Evolutionary conservation across 2,888 invertebrate species (phyloP).

Genomic region (Apamea anceps): DNA sequence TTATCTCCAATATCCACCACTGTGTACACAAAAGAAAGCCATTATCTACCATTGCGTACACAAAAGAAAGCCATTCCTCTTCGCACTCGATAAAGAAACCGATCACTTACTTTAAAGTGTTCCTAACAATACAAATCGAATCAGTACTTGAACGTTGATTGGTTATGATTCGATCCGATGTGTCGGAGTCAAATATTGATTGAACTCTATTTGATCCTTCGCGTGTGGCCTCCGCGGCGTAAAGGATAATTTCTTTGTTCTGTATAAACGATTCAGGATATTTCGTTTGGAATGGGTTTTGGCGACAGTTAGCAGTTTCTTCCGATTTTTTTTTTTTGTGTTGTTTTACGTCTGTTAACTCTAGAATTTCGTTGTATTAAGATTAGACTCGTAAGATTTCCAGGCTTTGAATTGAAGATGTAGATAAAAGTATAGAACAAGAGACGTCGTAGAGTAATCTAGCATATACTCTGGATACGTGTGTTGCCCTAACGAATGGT

Average conservation of each 20-base stretch:
- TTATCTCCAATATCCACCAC: background rate
- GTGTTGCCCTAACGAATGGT: background rate
- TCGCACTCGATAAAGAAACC: background rate
- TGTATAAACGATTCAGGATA: background rate
- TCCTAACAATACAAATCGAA: slow-evolving; percentile 38
- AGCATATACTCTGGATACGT: background rate
- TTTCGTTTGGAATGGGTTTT: background rate
- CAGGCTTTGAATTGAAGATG: background rate
- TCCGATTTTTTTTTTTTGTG: background rate
- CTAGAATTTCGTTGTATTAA: background rate
- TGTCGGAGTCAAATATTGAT: slow-evolving; percentile 40
- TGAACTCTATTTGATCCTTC: slow-evolving; percentile 43
- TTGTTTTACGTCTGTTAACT: background rate
- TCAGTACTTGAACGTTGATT: slow-evolving; percentile 42
- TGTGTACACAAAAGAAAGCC: background rate
- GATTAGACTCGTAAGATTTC: background rate
- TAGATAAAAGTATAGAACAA: background rate
- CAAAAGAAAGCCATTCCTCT: slow-evolving; percentile 1
- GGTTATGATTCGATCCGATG: slow-evolving; percentile 40
- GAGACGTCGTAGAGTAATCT: background rate
- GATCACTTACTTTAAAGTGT: slow-evolving; percentile 15
- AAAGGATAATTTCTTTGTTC: slow-evolving; percentile 27
- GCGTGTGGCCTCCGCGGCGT: slow-evolving; percentile 12
- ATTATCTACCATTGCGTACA: background rate
- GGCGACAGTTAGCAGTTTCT: background rate